These are phyloP conservation scores for Clarias gariepinus DNA, from an alignment of 2,113 vertebrate species.

Conservation along the genomic window DNA sequence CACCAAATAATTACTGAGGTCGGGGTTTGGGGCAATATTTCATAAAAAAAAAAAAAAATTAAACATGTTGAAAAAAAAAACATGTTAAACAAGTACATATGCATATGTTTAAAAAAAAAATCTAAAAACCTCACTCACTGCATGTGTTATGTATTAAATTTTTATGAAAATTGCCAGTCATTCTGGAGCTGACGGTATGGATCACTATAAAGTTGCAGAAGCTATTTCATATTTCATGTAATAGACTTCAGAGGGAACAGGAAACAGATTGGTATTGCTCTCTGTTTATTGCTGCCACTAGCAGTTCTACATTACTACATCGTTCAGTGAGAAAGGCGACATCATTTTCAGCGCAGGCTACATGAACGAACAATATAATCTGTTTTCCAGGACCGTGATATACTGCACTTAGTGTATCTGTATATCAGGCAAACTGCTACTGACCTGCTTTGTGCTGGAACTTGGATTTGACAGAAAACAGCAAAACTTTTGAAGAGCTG, in stretches of 20 bases:
- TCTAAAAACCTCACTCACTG: too few relatives aligned
- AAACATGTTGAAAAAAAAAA: neutral
- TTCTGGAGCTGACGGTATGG: neutral
- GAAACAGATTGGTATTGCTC: neutral
- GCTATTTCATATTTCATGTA: slow-evolving; percentile 7
- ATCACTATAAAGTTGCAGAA: neutral
- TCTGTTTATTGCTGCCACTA: slow-evolving; percentile 36
- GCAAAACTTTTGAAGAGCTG: neutral
- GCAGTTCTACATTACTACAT: slow-evolving; percentile 32
- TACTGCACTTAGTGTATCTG: neutral
- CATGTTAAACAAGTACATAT: neutral
- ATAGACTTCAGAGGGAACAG: neutral
- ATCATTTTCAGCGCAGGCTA: neutral
- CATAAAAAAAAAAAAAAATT: too few relatives aligned
- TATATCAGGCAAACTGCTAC: neutral
- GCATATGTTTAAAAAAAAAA: neutral
- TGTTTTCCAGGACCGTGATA: neutral
- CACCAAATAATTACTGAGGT: neutral
- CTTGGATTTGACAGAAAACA: neutral
- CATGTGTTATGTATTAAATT: neutral
- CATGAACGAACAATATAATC: neutral
- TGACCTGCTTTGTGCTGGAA: neutral
- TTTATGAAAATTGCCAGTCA: neutral
- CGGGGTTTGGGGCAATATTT: neutral
- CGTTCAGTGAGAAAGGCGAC: neutral